phyloP scores from a whole-genome alignment of 2,797 vertebrate genomes.

The Sebastes paucispinis region DNA sequence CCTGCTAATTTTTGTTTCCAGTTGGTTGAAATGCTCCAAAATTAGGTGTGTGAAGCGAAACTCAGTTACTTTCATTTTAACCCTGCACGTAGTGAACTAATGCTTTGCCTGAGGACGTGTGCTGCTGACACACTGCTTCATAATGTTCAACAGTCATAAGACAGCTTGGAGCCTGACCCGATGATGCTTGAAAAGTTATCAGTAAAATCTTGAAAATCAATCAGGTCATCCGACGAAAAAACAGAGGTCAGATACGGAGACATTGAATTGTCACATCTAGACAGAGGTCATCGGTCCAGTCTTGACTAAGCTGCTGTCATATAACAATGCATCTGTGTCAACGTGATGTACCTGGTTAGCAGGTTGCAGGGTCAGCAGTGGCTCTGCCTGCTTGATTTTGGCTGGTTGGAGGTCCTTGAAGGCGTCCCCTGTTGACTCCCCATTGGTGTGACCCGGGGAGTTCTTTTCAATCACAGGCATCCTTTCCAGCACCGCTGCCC shows the following conservation, averaged over 20 bases:
- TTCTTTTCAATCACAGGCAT: constrained; percentile 88
- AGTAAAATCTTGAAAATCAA: background rate
- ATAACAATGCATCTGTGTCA: background rate
- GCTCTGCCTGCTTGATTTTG: constrained; percentile 61
- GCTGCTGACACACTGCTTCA: background rate
- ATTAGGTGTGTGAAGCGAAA: background rate
- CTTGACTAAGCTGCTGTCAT: background rate
- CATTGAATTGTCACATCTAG: background rate
- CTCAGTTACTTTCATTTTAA: background rate
- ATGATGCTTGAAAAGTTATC: background rate
- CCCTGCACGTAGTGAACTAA: background rate
- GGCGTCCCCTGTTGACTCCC: constrained; percentile 63
- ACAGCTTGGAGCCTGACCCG: background rate
- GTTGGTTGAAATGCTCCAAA: background rate
- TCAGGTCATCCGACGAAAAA: background rate
- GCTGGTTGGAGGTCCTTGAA: constrained; percentile 54
- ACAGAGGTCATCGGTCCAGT: background rate
- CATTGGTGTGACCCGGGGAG: constrained; percentile 70
- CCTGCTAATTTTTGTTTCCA: background rate
- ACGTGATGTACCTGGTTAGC: constrained; percentile 68
- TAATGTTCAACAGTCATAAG: background rate
- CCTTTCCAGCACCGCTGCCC: constrained; percentile 90
- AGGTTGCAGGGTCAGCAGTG: constrained; percentile 53
- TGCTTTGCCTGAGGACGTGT: background rate
- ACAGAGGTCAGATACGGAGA: background rate